phyloP scores from a whole-genome alignment of 2,113 vertebrate genomes.

The Tychaedon coryphoeus region DNA sequence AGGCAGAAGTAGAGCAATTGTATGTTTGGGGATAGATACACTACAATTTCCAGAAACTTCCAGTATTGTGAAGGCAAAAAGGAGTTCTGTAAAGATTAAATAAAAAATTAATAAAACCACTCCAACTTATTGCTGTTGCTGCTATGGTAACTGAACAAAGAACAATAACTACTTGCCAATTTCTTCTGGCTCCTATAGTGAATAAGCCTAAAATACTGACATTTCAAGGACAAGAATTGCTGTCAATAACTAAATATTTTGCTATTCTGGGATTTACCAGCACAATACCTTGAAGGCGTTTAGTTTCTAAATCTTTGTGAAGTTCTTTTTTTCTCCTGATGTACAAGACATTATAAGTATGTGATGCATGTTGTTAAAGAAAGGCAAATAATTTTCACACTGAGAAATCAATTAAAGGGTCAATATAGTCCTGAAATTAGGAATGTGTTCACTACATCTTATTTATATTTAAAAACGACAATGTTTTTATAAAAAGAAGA shows the following conservation, averaged over 20 bases:
- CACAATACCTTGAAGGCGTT: neutral
- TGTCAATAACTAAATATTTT: conserved; percentile 32
- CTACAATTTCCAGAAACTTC: neutral
- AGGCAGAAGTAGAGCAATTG: neutral
- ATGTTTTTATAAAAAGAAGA: neutral
- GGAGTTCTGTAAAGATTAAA: neutral
- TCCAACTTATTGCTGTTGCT: neutral
- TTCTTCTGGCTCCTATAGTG: neutral
- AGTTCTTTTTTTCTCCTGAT: neutral
- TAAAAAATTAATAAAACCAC: neutral
- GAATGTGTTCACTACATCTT: neutral
- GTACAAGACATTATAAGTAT: neutral
- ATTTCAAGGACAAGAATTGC: conserved; percentile 8
- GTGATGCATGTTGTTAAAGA: neutral
- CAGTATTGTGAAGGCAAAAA: neutral
- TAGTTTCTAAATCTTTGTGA: neutral
- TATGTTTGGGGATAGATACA: neutral
- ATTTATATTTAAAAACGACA: neutral
- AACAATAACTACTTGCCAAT: neutral
- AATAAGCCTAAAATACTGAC: conserved; percentile 12
- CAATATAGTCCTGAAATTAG: neutral
- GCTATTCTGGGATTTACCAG: neutral
- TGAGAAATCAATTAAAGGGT: neutral
- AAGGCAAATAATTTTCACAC: neutral
- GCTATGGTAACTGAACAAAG: conserved; percentile 50